Evolutionary conservation across 2,888 invertebrate species (phyloP).

Genomic region (Junonia oenone): DNA sequence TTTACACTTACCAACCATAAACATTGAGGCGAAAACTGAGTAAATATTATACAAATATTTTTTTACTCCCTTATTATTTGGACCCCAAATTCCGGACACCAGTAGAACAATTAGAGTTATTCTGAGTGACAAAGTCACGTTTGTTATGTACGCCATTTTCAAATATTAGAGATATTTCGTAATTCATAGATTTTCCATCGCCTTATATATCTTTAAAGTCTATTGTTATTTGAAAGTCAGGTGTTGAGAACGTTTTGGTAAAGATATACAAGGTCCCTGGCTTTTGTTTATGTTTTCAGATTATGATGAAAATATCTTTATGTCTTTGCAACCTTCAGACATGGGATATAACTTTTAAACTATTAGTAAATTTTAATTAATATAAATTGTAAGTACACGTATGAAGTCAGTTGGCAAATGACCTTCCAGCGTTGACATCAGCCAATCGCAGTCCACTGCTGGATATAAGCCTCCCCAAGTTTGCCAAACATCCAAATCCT

Average conservation of each 20-base stretch:
- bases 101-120: constrained; percentile 21
- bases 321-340: too few relatives aligned
- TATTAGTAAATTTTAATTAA: too few relatives aligned
- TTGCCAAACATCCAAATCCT: too few relatives aligned
- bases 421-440: too few relatives aligned
- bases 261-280: too few relatives aligned
- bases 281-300: too few relatives aligned
- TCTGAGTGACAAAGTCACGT: constrained; percentile 20
- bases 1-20: constrained; percentile 23
- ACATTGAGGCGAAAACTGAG: constrained; percentile 18
- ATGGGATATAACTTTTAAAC: too few relatives aligned
- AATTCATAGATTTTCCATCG: background rate
- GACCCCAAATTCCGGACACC: constrained; percentile 26
- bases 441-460: too few relatives aligned
- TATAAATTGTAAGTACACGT: too few relatives aligned
- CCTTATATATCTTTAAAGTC: constrained; percentile 8
- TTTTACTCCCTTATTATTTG: constrained; percentile 8
- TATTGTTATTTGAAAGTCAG: constrained; percentile 4
- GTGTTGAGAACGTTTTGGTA: constrained; percentile 7
- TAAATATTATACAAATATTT: constrained; percentile 21
- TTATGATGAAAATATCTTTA: too few relatives aligned
- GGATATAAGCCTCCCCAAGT: too few relatives aligned
- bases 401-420: too few relatives aligned
- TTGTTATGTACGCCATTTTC: constrained; percentile 20
- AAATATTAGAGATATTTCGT: background rate